These are phyloP conservation scores for Zoanthus solanderi DNA, from an alignment of 92 coral and sea anemone species.

Conservation along the genomic window DNA sequence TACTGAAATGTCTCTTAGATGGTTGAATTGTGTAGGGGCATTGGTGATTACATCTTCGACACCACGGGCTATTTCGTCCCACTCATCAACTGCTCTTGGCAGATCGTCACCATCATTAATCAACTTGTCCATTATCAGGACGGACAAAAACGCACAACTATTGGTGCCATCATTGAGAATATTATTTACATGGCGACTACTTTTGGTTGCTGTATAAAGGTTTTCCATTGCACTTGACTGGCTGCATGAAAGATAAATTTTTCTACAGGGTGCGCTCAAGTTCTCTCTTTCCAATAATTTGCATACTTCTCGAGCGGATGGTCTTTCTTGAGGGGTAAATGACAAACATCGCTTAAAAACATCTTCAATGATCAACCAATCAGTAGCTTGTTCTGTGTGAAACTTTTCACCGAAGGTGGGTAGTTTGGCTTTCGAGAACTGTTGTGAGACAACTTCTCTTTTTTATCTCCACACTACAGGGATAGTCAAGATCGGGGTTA, in stretches of 20 bases:
- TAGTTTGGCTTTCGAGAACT: constrained; percentile 50
- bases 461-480: constrained; percentile 54
- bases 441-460: constrained; percentile 28
- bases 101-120: constrained; percentile 47
- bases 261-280: constrained; percentile 36
- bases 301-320: constrained; percentile 30
- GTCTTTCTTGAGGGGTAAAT: constrained; percentile 34
- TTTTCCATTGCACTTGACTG: constrained; percentile 71
- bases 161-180: constrained; percentile 67
- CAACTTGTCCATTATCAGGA: constrained; percentile 55
- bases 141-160: constrained; percentile 72
- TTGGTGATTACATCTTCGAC: background rate
- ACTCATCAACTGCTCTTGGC: constrained; percentile 43
- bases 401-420: constrained; percentile 63
- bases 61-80: constrained; percentile 52
- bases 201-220: constrained; percentile 37
- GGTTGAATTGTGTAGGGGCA: constrained; percentile 27
- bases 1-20: background rate
- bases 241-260: constrained; percentile 65
- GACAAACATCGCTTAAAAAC: constrained; percentile 48
- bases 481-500: constrained; percentile 72
- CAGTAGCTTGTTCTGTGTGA: constrained; percentile 63
- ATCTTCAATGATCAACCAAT: constrained; percentile 55
- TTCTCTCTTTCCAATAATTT: constrained; percentile 39
- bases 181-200: constrained; percentile 17